Percentiles rank a stretch among this genome's conserved stretches.
Conservation (phyloP, 64 coral and sea anemone species). For the Pocillopora damicornis region DNA sequence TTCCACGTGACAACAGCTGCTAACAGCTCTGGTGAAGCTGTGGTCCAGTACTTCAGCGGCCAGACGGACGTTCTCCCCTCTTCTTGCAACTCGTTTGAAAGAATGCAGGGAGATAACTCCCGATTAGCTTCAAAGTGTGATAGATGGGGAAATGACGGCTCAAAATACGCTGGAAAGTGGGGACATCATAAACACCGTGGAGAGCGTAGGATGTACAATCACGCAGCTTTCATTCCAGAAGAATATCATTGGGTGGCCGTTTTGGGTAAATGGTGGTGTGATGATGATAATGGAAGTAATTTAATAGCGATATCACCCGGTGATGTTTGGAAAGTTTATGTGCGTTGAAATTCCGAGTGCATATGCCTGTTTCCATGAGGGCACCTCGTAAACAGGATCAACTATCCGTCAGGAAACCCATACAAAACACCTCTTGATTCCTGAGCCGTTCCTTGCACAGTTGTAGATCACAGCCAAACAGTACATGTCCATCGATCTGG, state of each 20-base stretch:
- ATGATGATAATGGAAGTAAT: conserved; percentile 12
- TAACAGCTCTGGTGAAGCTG: conserved; percentile 20
- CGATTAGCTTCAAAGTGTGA: not conserved
- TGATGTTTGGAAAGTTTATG: conserved; percentile 48
- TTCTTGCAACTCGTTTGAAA: conserved; percentile 23
- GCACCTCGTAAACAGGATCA: too few relatives aligned
- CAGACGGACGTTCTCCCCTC: not conserved
- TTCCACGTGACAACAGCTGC: conserved; percentile 19
- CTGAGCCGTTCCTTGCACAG: too few relatives aligned
- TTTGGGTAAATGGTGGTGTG: not conserved
- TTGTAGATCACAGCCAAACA: too few relatives aligned
- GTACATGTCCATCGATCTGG: too few relatives aligned
- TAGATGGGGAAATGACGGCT: conserved; percentile 1
- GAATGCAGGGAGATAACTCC: conserved; percentile 9
- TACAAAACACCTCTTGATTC: too few relatives aligned
- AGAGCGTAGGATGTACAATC: not conserved
- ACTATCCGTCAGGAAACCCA: too few relatives aligned
- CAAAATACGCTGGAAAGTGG: conserved; percentile 27
- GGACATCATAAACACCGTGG: not conserved
- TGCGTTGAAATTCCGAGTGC: conserved; percentile 6
- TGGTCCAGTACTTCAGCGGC: conserved; percentile 16
- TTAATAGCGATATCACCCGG: not conserved
- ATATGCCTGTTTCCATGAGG: too few relatives aligned
- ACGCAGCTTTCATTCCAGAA: not conserved
- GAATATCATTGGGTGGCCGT: not conserved